phyloP scores from a whole-genome alignment of 2,888 invertebrate genomes.

The Crioceris asparagi region DNA sequence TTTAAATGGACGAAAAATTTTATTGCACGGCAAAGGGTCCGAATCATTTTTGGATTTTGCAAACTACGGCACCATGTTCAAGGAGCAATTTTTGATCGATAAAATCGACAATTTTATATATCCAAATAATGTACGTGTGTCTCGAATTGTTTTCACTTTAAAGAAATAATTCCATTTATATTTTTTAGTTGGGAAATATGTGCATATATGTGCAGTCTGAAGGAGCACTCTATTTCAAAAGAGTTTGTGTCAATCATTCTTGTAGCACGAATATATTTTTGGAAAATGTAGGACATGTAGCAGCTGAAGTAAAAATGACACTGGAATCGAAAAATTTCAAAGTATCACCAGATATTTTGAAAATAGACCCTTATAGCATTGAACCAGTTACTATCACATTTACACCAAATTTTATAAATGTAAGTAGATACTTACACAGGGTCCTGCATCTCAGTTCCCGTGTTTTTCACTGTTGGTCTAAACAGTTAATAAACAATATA shows the following conservation, averaged over 20 bases:
- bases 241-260: conserved; percentile 32
- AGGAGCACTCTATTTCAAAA: conserved; percentile 34
- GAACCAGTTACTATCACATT: conserved; percentile 34
- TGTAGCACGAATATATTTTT: conserved; percentile 31
- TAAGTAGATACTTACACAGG: conserved; percentile 20
- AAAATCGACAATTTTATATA: conserved; percentile 42
- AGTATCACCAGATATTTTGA: conserved; percentile 27
- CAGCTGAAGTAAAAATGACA: conserved; percentile 24
- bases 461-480: too few species aligned
- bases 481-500: too few species aligned
- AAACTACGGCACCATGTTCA: conserved; percentile 47
- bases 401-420: conserved; percentile 35
- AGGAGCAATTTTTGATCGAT: conserved; percentile 48
- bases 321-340: conserved; percentile 27
- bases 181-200: conserved; percentile 31
- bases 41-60: conserved; percentile 47
- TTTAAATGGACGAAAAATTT: conserved; percentile 40
- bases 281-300: conserved; percentile 35
- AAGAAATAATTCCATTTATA: not conserved
- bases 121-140: conserved; percentile 39
- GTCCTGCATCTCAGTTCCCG: not conserved
- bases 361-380: conserved; percentile 32
- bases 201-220: conserved; percentile 34
- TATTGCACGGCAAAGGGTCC: conserved; percentile 44
- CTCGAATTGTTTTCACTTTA: not conserved